Conservation (phyloP, 2,113 vertebrate species). For the Oxyura jamaicensis region DNA sequence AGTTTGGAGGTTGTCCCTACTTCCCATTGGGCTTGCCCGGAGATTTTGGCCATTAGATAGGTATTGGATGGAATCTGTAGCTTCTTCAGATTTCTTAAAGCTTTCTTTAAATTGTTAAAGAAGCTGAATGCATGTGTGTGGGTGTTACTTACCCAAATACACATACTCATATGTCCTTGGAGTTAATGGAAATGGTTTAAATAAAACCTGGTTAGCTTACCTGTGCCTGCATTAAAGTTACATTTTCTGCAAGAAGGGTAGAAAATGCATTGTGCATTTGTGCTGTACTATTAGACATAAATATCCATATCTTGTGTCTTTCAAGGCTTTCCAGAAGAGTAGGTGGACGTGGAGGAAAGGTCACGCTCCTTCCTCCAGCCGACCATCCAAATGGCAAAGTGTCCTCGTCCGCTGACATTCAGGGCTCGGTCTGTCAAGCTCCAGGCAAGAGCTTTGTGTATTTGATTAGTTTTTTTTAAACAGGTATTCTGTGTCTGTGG, state of each 20-base stretch:
- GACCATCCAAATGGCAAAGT: not conserved
- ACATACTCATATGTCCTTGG: fast-evolving
- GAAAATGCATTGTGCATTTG: not conserved
- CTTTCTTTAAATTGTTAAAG: not conserved
- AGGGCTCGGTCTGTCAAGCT: not conserved
- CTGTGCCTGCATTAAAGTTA: not conserved
- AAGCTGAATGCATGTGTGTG: not conserved
- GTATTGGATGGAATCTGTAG: fast-evolving
- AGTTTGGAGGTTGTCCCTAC: not conserved
- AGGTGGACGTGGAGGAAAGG: not conserved
- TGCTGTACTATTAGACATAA: fast-evolving
- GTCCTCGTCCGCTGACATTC: fast-evolving
- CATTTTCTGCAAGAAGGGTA: not conserved
- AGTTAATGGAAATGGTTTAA: not conserved
- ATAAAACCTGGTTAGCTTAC: not conserved
- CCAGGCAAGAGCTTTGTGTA: not conserved
- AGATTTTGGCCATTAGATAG: not conserved
- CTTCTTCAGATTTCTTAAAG: not conserved
- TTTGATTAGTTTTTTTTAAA: not conserved
- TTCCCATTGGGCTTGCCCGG: fast-evolving
- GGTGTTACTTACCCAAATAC: not conserved
- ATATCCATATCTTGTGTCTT: not conserved
- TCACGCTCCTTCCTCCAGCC: fast-evolving
- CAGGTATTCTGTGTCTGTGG: not conserved
- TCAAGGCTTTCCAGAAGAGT: not conserved